These are phyloP conservation scores for Ectobius pallidus DNA, from an alignment of 2,888 invertebrate genomes.

Conservation along the genomic window DNA sequence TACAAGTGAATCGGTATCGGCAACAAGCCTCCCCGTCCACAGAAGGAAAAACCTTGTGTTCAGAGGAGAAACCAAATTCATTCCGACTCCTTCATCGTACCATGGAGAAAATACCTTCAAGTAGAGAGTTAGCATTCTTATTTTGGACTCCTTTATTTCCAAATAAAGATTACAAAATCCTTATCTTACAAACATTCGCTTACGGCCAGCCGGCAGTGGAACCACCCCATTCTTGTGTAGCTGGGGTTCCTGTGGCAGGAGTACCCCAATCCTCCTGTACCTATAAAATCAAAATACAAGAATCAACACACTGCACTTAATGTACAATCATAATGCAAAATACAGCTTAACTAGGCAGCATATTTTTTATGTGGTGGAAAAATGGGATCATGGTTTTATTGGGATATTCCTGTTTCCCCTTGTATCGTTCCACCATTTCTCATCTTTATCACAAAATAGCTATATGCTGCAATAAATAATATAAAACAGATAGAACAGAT, in stretches of 20 bases:
- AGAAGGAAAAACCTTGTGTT: too few relatives aligned
- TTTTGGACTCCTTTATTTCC: background rate
- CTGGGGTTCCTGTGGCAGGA: constrained; percentile 53
- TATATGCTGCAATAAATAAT: background rate
- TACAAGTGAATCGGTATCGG: too few relatives aligned
- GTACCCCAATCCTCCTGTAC: constrained; percentile 61
- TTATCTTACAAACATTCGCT: too few relatives aligned
- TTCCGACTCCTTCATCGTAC: background rate
- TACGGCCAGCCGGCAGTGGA: too few relatives aligned
- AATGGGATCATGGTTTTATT: background rate
- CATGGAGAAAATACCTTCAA: background rate
- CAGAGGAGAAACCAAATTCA: background rate
- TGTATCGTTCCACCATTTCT: background rate
- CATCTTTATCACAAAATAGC: background rate
- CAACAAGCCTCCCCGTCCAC: too few relatives aligned
- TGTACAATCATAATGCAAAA: background rate
- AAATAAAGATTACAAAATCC: too few relatives aligned
- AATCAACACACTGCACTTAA: too few relatives aligned
- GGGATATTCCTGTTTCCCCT: background rate
- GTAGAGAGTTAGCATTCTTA: background rate
- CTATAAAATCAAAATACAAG: constrained; percentile 21
- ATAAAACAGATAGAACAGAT: too few relatives aligned
- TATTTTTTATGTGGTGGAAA: background rate
- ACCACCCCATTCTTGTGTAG: constrained; percentile 65
- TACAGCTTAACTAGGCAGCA: background rate